phyloP scores from a whole-genome alignment of 2,797 vertebrate genomes.

The Momotus momota region DNA sequence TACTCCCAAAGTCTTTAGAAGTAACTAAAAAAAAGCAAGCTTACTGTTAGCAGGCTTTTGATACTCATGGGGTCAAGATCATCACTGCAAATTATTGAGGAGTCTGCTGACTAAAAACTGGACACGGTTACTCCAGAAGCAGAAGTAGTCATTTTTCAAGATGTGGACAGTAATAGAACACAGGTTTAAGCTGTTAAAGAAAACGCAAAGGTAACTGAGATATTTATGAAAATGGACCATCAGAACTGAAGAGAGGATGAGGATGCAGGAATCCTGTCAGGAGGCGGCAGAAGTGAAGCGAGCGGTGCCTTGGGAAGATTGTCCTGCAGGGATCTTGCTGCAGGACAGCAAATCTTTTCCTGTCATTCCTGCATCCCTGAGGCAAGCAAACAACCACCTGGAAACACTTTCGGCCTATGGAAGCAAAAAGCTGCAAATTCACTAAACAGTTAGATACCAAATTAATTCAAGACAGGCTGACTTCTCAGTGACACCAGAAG shows the following conservation, averaged over 20 bases:
- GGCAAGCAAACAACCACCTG: not conserved
- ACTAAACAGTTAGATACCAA: not conserved
- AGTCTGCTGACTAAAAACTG: not conserved
- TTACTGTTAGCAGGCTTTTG: not conserved
- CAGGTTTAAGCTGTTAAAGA: not conserved
- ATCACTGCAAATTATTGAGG: not conserved
- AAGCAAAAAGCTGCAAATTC: not conserved
- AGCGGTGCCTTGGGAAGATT: not conserved
- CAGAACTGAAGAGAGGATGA: not conserved
- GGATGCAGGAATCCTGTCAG: not conserved
- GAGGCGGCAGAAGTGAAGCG: not conserved
- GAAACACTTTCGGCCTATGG: not conserved
- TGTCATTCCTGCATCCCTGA: not conserved
- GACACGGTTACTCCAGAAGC: not conserved
- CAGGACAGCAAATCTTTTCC: not conserved
- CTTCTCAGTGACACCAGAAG: not conserved
- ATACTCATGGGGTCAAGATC: not conserved
- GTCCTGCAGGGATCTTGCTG: not conserved
- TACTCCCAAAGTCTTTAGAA: not conserved
- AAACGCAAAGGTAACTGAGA: not conserved
- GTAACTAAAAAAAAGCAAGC: not conserved
- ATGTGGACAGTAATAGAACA: not conserved
- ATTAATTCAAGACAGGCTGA: not conserved
- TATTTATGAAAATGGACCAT: not conserved
- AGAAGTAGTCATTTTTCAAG: not conserved